A percentile compares a stretch with the other conserved stretches of the same genome.
phyloP scores from a whole-genome alignment of 2,888 invertebrate genomes.

The Lithophane leautieri region DNA sequence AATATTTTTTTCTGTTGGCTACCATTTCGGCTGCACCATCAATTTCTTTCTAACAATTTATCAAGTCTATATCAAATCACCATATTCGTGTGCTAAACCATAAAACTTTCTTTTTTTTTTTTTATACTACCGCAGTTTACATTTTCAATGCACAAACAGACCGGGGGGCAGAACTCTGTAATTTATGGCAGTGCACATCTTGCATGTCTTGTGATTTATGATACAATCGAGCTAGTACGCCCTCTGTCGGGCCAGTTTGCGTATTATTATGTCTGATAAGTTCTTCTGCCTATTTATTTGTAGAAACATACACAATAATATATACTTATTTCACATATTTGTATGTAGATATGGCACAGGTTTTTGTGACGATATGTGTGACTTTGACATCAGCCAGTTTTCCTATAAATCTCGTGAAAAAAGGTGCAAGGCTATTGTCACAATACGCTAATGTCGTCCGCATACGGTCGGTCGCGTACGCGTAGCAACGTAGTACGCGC shows the following conservation, averaged over 20 bases:
- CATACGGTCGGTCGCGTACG: no score
- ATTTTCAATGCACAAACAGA: slow-evolving; percentile 48
- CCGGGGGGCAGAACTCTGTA: slow-evolving; percentile 12
- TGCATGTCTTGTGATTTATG: slow-evolving; percentile 59
- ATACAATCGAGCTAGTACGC: slow-evolving; percentile 37
- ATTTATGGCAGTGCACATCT: slow-evolving; percentile 53
- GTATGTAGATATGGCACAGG: no score
- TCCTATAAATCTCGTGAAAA: no score
- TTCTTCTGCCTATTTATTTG: not conserved
- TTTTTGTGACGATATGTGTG: no score
- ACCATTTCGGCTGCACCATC: not conserved
- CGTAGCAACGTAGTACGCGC: no score
- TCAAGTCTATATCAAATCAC: slow-evolving; percentile 4
- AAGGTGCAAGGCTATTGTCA: no score
- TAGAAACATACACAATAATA: not conserved
- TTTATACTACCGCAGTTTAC: slow-evolving; percentile 31
- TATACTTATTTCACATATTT: no score
- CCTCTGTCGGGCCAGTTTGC: slow-evolving; percentile 20
- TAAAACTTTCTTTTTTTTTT: slow-evolving; percentile 10
- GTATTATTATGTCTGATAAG: slow-evolving; percentile 16
- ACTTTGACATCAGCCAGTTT: no score
- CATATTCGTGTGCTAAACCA: not conserved
- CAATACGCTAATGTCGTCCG: no score
- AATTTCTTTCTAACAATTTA: not conserved
- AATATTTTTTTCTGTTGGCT: not conserved